phyloP scores from a whole-genome alignment of 2,888 invertebrate species.

The Yponomeuta cagnagella region DNA sequence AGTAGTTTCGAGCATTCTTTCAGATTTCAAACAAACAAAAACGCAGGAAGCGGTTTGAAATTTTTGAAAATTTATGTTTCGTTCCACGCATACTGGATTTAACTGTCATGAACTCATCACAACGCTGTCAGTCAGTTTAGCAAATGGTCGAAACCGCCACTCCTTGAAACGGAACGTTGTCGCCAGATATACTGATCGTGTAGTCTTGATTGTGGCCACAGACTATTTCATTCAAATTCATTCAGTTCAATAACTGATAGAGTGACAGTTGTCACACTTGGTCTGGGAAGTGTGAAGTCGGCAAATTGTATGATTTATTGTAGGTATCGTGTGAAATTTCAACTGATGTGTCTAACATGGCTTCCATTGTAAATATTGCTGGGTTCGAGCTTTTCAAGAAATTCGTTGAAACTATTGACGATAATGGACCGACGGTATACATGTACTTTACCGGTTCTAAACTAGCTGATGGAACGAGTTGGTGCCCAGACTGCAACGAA shows the following conservation, averaged over 20 bases:
- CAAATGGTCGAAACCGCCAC: background rate
- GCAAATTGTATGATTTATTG: too few relatives aligned
- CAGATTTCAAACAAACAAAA: background rate
- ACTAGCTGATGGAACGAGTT: conserved; percentile 81
- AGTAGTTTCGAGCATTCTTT: background rate
- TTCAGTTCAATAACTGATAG: too few relatives aligned
- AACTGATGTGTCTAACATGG: background rate
- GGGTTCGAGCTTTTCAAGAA: conserved; percentile 79
- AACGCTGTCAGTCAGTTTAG: background rate
- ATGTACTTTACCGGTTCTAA: conserved; percentile 82
- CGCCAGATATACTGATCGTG: too few relatives aligned
- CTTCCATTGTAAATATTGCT: conserved; percentile 44
- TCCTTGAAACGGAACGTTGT: background rate
- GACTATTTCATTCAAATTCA: too few relatives aligned
- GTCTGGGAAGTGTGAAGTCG: too few relatives aligned
- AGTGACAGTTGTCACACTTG: too few relatives aligned
- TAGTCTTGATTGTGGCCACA: too few relatives aligned
- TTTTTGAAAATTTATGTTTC: background rate
- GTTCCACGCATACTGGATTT: background rate
- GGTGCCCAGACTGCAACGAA: conserved; percentile 92
- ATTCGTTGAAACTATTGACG: conserved; percentile 69
- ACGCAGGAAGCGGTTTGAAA: conserved; percentile 5
- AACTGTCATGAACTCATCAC: too few relatives aligned
- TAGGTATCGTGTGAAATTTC: too few relatives aligned
- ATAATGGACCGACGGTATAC: conserved; percentile 50